Evolutionary conservation across 2,113 vertebrate genomes (phyloP), one percentile per base, ranked within the genome.

Genomic region (Oophaga pumilio): DNA sequence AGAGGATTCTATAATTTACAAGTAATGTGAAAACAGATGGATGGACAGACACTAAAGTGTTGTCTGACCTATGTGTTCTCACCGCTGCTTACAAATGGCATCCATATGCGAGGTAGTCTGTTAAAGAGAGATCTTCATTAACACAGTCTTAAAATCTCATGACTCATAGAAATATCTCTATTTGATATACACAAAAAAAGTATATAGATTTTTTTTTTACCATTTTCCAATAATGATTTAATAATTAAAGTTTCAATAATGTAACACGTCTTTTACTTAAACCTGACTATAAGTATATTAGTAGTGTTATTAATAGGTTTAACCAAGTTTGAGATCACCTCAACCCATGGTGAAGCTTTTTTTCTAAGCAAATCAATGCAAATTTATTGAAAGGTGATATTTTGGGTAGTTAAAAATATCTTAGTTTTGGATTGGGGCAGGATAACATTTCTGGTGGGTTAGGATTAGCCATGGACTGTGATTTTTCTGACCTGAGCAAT

Each of bases 21-120:
- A 92, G 95, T 93, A 95, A 96, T 97, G 97, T 97, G 98, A 98
- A 97, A 99, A 98, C 97, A 98, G 97, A 98, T 97, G 97, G 97
- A 97, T 95, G 94, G 96, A 95, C 93, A 95, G 97, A 98, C 97
- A 97, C 95, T 94, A 94, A 94, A 92, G 96, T 94, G 93, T 95
- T 93, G 91, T 92, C 93, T 95, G 96, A 96, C 96, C 96, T 94
- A 94, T 93, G 93, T 91, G 79, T 95, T 96, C 95, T 95, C 96
- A 94, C 93, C 59, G 74, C 94, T 91, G 91, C 93, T 94, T 93
- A 93, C 96, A 97, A 97, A 98, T 97, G 97, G 95, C 93, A 97
- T 97, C 97, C 98, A 99, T 97, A 99, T 99, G 98, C 94, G 89
- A 90, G 82, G 1, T 91, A 92, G 89, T 90, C 91, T 93, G 92